Conservation (phyloP, 2,797 vertebrate genomes). For the Sebastes oblongus region DNA sequence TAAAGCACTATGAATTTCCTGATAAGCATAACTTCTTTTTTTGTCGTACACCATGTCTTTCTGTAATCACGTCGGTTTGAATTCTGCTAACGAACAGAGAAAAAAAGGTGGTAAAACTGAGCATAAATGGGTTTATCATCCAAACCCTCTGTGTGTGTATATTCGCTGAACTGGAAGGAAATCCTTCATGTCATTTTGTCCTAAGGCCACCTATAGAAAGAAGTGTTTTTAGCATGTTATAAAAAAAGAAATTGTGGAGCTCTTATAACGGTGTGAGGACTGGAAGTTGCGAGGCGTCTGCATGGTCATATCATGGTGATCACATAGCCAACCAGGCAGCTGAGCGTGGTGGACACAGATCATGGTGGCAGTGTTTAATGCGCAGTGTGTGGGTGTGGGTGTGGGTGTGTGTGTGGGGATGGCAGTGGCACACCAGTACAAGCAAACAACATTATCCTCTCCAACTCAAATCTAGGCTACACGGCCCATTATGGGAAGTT, state of each 20-base stretch:
- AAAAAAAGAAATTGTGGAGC: background rate
- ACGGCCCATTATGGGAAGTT: conserved; percentile 30
- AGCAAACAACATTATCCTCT: conserved; percentile 29
- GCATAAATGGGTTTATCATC: background rate
- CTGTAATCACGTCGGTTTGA: background rate
- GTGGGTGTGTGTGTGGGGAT: background rate
- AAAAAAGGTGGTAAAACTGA: background rate
- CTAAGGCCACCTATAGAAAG: background rate
- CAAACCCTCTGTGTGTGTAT: background rate
- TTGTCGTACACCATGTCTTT: background rate
- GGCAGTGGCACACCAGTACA: background rate
- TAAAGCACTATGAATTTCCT: background rate
- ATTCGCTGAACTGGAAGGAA: background rate
- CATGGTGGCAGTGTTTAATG: conserved; percentile 39
- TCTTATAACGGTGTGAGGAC: background rate
- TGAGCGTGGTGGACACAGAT: conserved; percentile 13
- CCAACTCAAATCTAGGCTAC: conserved; percentile 11
- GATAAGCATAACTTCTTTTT: background rate
- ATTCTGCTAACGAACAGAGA: background rate
- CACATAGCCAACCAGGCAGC: background rate
- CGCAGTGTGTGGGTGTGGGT: background rate
- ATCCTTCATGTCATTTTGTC: background rate
- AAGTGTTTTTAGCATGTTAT: background rate
- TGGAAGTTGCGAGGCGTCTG: background rate
- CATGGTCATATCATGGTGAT: background rate